Evolutionary conservation across 2,797 vertebrate genomes (phyloP).

Genomic region (Arremon aurantiirostris): DNA sequence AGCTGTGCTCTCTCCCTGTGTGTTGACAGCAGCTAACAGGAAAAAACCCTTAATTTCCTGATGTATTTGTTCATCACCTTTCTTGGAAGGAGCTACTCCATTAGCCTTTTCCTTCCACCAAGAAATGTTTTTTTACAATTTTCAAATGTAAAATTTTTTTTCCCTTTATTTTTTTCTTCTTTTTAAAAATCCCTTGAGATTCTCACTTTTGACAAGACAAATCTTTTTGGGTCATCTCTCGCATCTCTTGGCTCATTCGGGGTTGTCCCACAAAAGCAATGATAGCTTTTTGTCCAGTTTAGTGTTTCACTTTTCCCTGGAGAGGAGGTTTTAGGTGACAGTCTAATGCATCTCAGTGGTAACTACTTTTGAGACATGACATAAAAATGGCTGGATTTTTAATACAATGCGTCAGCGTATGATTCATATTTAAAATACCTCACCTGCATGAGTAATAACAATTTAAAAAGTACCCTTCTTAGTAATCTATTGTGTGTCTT

Average conservation of each 20-base stretch:
- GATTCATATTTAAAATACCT: constrained; percentile 24
- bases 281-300: constrained; percentile 6
- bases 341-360: background rate
- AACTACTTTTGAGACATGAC: background rate
- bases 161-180: accelerated
- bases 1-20: background rate
- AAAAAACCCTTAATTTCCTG: background rate
- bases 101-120: background rate
- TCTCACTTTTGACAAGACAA: background rate
- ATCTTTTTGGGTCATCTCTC: background rate
- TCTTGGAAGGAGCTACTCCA: background rate
- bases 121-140: background rate
- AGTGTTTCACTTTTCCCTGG: background rate
- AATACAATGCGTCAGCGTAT: background rate
- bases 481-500: background rate
- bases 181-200: background rate
- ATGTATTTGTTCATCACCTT: background rate
- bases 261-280: background rate
- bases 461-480: background rate
- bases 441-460: constrained; percentile 12
- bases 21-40: background rate
- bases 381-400: background rate
- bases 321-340: background rate
- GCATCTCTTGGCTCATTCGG: background rate
- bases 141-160: background rate